Conservation (phyloP, 2,113 vertebrate species). For the Mirza zaza region DNA sequence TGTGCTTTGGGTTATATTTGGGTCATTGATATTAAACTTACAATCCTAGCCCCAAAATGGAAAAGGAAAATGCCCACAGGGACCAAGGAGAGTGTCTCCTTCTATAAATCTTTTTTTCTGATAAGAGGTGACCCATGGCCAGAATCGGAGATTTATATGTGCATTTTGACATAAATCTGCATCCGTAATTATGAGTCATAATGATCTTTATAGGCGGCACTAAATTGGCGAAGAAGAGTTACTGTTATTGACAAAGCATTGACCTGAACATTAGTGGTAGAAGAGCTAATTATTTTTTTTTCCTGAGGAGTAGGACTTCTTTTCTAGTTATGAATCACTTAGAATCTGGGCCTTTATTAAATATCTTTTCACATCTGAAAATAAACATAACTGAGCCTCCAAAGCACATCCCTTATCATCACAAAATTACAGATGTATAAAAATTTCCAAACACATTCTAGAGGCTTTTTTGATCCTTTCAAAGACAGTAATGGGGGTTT, state of each 20-base stretch:
- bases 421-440: neutral
- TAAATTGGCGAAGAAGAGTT: conserved; percentile 78
- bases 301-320: conserved; percentile 49
- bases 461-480: neutral
- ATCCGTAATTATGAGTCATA: conserved; percentile 81
- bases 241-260: conserved; percentile 81
- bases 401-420: neutral
- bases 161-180: conserved; percentile 79
- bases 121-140: conserved; percentile 68
- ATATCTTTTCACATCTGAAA: conserved; percentile 43
- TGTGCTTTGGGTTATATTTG: neutral
- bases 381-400: neutral
- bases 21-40: conserved; percentile 53
- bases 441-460: neutral
- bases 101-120: conserved; percentile 69
- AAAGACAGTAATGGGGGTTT: neutral
- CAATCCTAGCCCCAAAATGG: conserved; percentile 39
- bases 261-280: conserved; percentile 73
- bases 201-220: conserved; percentile 75
- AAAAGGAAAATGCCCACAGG: conserved; percentile 46
- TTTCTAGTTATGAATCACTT: conserved; percentile 65
- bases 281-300: conserved; percentile 74
- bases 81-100: conserved; percentile 71
- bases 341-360: conserved; percentile 14
- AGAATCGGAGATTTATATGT: conserved; percentile 69